These are phyloP conservation scores for Lasius fuliginosus DNA, from an alignment of 2,888 invertebrate genomes.

Conservation along the genomic window DNA sequence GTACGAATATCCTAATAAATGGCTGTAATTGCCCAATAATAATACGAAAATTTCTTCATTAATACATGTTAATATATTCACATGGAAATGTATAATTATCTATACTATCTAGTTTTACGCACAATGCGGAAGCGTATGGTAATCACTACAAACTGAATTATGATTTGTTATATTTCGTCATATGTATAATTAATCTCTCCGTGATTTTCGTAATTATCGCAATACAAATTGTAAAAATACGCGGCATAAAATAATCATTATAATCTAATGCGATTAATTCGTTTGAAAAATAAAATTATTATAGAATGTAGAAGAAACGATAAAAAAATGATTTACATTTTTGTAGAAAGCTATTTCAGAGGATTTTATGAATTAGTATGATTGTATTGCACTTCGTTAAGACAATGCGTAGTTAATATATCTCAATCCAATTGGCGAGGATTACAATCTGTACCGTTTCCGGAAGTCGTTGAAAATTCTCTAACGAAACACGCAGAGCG, in stretches of 20 bases:
- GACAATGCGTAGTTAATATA: slow-evolving; percentile 61
- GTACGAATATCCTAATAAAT: slow-evolving; percentile 29
- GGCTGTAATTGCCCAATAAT: slow-evolving; percentile 49
- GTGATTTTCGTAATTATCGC: slow-evolving; percentile 37
- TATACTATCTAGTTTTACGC: slow-evolving; percentile 47
- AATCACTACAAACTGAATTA: slow-evolving; percentile 44
- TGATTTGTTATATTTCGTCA: slow-evolving; percentile 35
- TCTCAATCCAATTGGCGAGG: slow-evolving; percentile 69
- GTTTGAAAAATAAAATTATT: slow-evolving; percentile 24
- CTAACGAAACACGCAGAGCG: neutral
- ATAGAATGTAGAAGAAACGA: neutral
- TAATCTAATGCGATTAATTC: neutral
- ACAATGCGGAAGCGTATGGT: slow-evolving; percentile 41
- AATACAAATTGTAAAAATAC: slow-evolving; percentile 22
- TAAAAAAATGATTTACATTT: slow-evolving; percentile 6
- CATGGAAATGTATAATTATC: slow-evolving; percentile 41
- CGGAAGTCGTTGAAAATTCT: neutral
- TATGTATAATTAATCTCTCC: slow-evolving; percentile 38
- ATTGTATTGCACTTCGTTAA: slow-evolving; percentile 11
- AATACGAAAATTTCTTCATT: slow-evolving; percentile 51
- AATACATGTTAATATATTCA: slow-evolving; percentile 54
- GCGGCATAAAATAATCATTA: neutral
- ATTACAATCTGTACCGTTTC: slow-evolving; percentile 74
- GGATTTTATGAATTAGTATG: neutral
- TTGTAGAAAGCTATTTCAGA: neutral